phyloP scores from a whole-genome alignment of 2,888 invertebrate genomes.

The Drymonia ruficornis region DNA sequence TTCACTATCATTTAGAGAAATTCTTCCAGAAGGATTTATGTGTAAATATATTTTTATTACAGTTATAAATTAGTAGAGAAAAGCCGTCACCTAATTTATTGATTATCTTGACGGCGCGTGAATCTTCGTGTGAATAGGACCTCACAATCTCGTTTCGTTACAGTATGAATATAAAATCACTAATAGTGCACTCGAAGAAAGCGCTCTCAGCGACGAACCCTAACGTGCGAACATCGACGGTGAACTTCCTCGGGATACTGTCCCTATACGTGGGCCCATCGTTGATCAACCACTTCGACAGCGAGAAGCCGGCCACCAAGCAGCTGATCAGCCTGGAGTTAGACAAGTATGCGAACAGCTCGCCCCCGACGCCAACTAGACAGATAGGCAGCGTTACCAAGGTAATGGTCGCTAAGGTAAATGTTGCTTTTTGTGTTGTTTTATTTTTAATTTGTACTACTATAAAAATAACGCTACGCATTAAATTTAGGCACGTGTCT shows the following conservation, averaged over 20 bases:
- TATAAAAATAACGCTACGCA: too few species aligned
- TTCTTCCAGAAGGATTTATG: too few species aligned
- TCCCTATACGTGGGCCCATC: constrained; percentile 92
- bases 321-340: constrained; percentile 94
- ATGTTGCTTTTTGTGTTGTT: not conserved
- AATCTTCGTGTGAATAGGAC: too few species aligned
- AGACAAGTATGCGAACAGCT: constrained; percentile 91
- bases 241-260: constrained; percentile 90
- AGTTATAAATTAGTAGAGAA: too few species aligned
- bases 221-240: constrained; percentile 90
- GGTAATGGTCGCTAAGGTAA: constrained; percentile 43
- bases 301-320: constrained; percentile 92
- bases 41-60: too few species aligned
- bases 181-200: constrained; percentile 92
- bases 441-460: not conserved
- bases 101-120: too few species aligned
- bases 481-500: too few species aligned
- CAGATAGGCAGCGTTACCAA: constrained; percentile 81
- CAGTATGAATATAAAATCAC: constrained; percentile 88
- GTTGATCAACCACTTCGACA: constrained; percentile 91
- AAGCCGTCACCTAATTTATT: too few species aligned
- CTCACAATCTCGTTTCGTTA: constrained; percentile 16
- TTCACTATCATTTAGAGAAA: too few species aligned
- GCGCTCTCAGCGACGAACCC: constrained; percentile 94
- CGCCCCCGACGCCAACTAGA: constrained; percentile 90